Evolutionary conservation across 2,888 invertebrate genomes (phyloP).

Genomic region (Caenorhabditis auriculariae): DNA sequence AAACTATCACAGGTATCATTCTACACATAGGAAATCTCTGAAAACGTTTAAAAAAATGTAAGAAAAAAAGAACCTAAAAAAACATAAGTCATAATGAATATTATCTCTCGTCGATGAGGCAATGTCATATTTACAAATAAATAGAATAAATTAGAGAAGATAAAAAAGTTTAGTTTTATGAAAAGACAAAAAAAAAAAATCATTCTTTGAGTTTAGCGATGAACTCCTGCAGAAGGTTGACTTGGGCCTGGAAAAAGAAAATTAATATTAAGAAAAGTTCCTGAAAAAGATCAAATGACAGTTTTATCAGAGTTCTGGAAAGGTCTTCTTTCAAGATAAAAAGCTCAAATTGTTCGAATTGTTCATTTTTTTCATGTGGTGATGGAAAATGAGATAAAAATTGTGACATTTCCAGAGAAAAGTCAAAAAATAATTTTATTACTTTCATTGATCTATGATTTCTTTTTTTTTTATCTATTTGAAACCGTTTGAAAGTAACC

Average conservation of each 20-base stretch:
- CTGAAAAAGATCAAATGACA: too few relatives aligned
- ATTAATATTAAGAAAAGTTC: too few relatives aligned
- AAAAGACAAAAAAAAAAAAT: background rate
- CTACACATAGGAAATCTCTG: too few relatives aligned
- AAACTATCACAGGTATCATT: background rate
- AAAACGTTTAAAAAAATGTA: background rate
- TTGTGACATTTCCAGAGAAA: too few relatives aligned
- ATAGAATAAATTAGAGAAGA: background rate
- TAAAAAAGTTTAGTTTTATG: background rate
- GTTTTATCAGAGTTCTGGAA: too few relatives aligned
- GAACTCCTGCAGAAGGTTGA: conserved; percentile 32
- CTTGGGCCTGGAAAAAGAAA: conserved; percentile 33
- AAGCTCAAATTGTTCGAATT: background rate
- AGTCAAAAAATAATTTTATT: too few relatives aligned
- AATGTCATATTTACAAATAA: background rate
- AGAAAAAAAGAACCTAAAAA: background rate
- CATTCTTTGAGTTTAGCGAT: conserved; percentile 26
- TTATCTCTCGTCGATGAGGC: background rate
- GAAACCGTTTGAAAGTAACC: too few relatives aligned
- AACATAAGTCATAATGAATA: background rate
- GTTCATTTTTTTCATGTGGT: background rate
- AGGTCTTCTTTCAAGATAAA: too few relatives aligned
- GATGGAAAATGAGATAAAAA: background rate
- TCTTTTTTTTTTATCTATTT: too few relatives aligned
- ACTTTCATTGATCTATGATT: too few relatives aligned